Base-by-base conservation (phyloP, 1,140 invertebrate genomes). In the Drosophila paulistorum region DNA sequence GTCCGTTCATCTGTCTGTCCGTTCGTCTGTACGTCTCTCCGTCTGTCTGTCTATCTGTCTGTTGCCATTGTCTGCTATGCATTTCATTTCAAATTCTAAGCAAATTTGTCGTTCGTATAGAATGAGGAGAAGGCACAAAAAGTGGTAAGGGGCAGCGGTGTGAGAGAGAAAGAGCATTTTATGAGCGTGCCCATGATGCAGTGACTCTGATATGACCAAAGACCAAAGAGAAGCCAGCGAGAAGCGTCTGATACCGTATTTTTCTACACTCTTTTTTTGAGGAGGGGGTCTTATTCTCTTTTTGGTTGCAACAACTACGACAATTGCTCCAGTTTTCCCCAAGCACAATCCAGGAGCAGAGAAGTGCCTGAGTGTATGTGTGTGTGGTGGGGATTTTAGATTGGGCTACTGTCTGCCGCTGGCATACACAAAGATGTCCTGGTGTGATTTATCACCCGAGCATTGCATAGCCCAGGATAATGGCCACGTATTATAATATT, bases 31-130 rank as follows among this genome's bases (percentile, higher is more conserved):
- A 59, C 55, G 42, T 35, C 33, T 20, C 20, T 30, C 64, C 48
- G 42, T 35, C 39, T 20, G 11, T 69, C 71, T 37, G 17, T 57
- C 35, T 26, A 48, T 48, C n/a, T 65, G 79, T 79, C 77, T 79
- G 66, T 67, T 41, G 37, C 48, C 65, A 70, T 86, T 82, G 79
- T 87, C 83, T 83, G 83, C 79, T 73, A 65, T 77, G 83, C 83
- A 87, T 87, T 87, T 87, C 83, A 87, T 87, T 87, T 87, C 76
- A 86, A 87, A 86, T 86, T 87, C 83, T 87, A 86, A 86, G 83
- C 83, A 86, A 86, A 86, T 86, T 86, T 86, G 83, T 86, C 83
- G 70, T 72, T 73, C 65, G 62, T 70, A 77, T 59, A 23, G 42
- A 37, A 20, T 1, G n/a, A 41, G 17, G n/a, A 37, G 17, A 11